phyloP scores from a whole-genome alignment of 35 echinoderm and acorn worm genomes.

The Eucidaris tribuloides region DNA sequence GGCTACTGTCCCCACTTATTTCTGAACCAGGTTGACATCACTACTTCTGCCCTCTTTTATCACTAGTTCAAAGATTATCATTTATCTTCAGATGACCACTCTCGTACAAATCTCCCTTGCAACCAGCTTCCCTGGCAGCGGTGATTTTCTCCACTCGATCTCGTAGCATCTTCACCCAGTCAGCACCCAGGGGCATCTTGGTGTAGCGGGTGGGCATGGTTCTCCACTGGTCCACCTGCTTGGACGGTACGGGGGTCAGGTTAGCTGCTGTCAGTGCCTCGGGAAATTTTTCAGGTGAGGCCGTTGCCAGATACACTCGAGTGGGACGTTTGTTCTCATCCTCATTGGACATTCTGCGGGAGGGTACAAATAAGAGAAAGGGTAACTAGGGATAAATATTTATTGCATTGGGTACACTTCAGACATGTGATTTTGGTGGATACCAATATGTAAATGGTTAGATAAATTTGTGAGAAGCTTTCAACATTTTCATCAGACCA shows the following conservation, averaged over 20 bases:
- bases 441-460: too few species aligned
- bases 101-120: background rate
- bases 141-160: constrained; percentile 55
- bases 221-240: constrained; percentile 18
- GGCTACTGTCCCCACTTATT: too few species aligned
- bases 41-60: too few species aligned
- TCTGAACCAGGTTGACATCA: too few species aligned
- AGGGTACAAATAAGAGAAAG: too few species aligned
- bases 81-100: background rate
- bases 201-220: constrained; percentile 42
- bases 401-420: too few species aligned
- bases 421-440: too few species aligned
- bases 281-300: constrained; percentile 85
- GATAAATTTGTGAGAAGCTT: too few species aligned
- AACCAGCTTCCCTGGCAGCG: background rate
- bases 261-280: constrained; percentile 67
- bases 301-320: constrained; percentile 59
- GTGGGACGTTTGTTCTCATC: background rate
- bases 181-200: constrained; percentile 13
- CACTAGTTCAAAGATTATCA: too few species aligned
- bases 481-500: too few species aligned
- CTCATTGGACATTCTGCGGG: background rate
- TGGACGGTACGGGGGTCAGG: constrained; percentile 21
- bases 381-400: too few species aligned
- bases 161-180: constrained; percentile 67